A percentile compares a stretch with the other conserved stretches of the same genome.
Conservation (phyloP, 92 coral and sea anemone species). For the Pocillopora grandis region DNA sequence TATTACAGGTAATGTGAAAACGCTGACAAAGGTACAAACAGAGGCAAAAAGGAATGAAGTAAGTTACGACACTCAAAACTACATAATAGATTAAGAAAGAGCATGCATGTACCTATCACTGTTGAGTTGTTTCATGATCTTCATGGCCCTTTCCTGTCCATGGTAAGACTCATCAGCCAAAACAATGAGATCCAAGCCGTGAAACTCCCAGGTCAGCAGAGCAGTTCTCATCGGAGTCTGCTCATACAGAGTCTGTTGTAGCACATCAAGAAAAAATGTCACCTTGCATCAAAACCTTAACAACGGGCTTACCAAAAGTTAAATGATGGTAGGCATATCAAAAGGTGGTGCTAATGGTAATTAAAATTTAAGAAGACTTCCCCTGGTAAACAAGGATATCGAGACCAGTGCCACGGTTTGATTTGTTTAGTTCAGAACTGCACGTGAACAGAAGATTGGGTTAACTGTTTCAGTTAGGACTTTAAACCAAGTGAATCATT, state of each 20-base stretch:
- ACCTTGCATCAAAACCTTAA: not conserved
- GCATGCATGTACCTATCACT: conserved; percentile 60
- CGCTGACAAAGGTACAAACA: too few species aligned
- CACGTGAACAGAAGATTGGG: too few species aligned
- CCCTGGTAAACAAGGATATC: too few species aligned
- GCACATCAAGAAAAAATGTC: not conserved
- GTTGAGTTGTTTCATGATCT: conserved; percentile 73
- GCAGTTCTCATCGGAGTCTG: conserved; percentile 76
- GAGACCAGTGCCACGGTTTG: not conserved
- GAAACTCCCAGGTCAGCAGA: conserved; percentile 85
- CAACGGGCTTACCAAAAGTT: not conserved
- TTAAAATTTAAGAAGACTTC: too few species aligned
- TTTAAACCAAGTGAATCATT: too few species aligned
- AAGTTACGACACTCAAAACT: too few species aligned
- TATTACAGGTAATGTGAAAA: too few species aligned
- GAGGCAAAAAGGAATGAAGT: too few species aligned
- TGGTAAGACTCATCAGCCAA: conserved; percentile 91
- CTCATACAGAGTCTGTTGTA: conserved; percentile 70
- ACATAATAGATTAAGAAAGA: too few species aligned
- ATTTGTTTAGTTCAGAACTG: not conserved
- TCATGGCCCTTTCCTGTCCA: conserved; percentile 64
- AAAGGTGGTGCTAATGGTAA: too few species aligned
- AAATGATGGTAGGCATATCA: too few species aligned
- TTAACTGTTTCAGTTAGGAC: too few species aligned
- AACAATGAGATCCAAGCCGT: conserved; percentile 73